Evolutionary conservation across 1,140 invertebrate species (phyloP).

Genomic region (Octopus sinensis): DNA sequence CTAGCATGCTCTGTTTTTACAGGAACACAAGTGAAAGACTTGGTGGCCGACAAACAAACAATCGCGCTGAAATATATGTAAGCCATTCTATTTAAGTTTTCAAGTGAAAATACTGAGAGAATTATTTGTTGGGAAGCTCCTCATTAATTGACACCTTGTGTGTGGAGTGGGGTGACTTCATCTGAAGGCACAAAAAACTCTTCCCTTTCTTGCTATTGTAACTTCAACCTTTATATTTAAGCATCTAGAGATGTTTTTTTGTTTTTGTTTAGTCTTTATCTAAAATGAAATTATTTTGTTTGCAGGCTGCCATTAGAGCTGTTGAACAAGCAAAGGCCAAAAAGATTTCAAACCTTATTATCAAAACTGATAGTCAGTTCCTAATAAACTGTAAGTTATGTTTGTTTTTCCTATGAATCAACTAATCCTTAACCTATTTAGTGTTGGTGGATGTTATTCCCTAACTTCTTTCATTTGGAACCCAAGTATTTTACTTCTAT

Average conservation of each 20-base stretch:
- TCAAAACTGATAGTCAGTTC: slow-evolving; percentile 90
- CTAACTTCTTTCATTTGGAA: no score
- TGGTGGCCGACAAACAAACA: slow-evolving; percentile 82
- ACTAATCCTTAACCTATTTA: no score
- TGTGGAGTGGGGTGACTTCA: neutral
- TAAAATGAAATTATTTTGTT: slow-evolving; percentile 16
- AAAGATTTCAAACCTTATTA: slow-evolving; percentile 69
- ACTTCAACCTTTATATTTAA: neutral
- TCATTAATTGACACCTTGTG: neutral
- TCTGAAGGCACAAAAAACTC: neutral
- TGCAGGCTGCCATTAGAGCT: slow-evolving; percentile 75
- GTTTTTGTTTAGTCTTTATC: no score
- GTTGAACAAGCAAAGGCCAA: slow-evolving; percentile 69
- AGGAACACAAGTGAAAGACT: slow-evolving; percentile 79
- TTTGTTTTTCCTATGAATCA: neutral
- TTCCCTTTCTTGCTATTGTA: neutral
- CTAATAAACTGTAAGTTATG: slow-evolving; percentile 69
- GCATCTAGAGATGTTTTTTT: neutral
- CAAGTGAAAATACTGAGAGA: neutral
- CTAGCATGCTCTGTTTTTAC: slow-evolving; percentile 19
- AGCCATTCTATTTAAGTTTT: slow-evolving; percentile 26
- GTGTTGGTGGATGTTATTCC: no score
- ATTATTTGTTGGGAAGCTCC: neutral
- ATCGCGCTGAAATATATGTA: slow-evolving; percentile 90
- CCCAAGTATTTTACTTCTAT: no score